These are phyloP conservation scores for Dyspetes luteomarginatus DNA, from an alignment of 2,888 invertebrate species.

Conservation along the genomic window DNA sequence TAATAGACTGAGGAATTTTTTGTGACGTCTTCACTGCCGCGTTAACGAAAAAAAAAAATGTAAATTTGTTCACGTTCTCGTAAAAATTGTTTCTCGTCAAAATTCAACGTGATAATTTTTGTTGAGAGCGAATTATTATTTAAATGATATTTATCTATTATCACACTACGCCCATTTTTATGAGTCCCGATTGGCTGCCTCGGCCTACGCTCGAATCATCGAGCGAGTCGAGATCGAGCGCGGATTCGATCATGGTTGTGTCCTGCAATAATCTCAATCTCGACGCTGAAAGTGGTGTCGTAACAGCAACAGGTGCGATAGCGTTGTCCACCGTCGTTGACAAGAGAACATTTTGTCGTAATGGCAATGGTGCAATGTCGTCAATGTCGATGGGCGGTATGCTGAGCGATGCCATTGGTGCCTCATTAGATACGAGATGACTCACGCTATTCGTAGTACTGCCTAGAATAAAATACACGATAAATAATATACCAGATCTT, in stretches of 20 bases:
- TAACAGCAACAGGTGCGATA: conserved; percentile 78
- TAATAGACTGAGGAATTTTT: conserved; percentile 15
- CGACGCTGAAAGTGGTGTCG: conserved; percentile 85
- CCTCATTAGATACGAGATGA: conserved; percentile 87
- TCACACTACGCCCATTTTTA: conserved; percentile 85
- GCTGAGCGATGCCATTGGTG: conserved; percentile 85
- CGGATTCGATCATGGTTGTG: conserved; percentile 96
- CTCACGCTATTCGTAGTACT: conserved; percentile 88
- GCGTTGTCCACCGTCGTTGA: conserved; percentile 72
- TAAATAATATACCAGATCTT: too few relatives aligned
- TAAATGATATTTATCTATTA: conserved; percentile 16
- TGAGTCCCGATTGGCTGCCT: conserved; percentile 88
- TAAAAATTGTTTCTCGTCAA: background rate
- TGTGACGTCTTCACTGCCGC: conserved; percentile 38
- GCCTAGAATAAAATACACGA: conserved; percentile 84
- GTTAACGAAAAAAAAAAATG: background rate
- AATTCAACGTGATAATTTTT: background rate
- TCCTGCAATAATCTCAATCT: conserved; percentile 91
- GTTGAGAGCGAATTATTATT: background rate
- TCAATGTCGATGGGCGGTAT: conserved; percentile 83
- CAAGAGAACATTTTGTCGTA: conserved; percentile 80
- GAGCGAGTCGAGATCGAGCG: conserved; percentile 93
- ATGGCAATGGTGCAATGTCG: conserved; percentile 81
- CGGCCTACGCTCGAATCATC: conserved; percentile 90
- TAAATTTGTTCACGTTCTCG: background rate